These are phyloP conservation scores for Opisthograptis luteolata DNA, from an alignment of 2,888 invertebrate genomes.

Conservation along the genomic window DNA sequence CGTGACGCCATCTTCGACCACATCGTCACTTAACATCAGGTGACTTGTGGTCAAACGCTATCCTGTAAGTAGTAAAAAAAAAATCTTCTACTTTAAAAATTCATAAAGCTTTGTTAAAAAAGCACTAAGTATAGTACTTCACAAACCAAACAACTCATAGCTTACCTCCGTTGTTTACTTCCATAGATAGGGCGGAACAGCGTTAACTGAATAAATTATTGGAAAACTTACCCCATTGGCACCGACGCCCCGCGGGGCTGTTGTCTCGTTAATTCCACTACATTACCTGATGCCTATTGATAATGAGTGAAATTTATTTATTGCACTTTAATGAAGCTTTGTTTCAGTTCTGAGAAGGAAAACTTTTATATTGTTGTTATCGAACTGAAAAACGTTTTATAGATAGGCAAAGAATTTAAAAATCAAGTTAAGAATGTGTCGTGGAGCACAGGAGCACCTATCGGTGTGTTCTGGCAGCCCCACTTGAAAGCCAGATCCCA, in stretches of 20 bases:
- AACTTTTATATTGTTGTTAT: background rate
- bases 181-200: conserved; percentile 39
- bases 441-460: too few species aligned
- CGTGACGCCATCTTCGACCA: too few species aligned
- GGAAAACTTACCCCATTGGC: conserved; percentile 49
- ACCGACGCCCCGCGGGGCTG: conserved; percentile 15
- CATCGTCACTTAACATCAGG: too few species aligned
- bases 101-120: too few species aligned
- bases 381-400: too few species aligned
- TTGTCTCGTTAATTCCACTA: conserved; percentile 33
- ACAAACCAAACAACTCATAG: conserved; percentile 26
- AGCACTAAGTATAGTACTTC: background rate
- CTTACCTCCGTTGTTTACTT: conserved; percentile 39
- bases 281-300: conserved; percentile 34
- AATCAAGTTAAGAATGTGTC: too few species aligned
- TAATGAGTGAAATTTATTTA: conserved; percentile 22
- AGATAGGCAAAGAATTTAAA: too few species aligned
- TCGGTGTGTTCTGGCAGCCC: too few species aligned
- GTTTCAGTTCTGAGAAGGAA: background rate
- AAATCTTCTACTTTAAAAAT: too few species aligned
- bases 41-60: too few species aligned
- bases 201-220: conserved; percentile 46
- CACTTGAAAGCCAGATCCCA: too few species aligned
- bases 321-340: conserved; percentile 16
- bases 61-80: too few species aligned